Conservation (phyloP, 2,113 vertebrate species). For the Fulica atra region DNA sequence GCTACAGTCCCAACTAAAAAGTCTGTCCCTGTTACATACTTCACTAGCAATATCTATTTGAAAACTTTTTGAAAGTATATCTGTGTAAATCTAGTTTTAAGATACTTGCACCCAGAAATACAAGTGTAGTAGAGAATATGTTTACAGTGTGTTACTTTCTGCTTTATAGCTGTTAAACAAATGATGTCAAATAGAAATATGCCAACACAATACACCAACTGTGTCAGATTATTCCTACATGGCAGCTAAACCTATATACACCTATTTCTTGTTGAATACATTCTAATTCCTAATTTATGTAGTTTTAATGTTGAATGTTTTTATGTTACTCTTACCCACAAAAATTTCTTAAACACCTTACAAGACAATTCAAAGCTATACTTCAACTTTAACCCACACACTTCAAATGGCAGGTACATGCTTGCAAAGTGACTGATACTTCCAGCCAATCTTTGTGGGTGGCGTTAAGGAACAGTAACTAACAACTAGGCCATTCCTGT, state of each 20-base stretch:
- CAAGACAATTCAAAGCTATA: not conserved
- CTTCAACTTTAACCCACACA: not conserved
- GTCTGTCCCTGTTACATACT: not conserved
- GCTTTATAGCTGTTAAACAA: not conserved
- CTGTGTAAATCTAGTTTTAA: not conserved
- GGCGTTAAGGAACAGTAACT: not conserved
- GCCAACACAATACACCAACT: not conserved
- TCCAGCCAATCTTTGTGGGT: not conserved
- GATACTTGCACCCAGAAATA: not conserved
- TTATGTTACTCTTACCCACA: not conserved
- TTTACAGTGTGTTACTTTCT: not conserved
- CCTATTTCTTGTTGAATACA: not conserved
- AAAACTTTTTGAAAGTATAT: not conserved
- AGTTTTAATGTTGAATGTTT: not conserved
- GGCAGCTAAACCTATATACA: not conserved
- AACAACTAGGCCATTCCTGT: not conserved
- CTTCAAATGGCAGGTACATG: not conserved
- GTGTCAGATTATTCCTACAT: not conserved
- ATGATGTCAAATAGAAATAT: not conserved
- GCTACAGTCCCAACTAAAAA: no score
- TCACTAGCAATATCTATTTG: not conserved
- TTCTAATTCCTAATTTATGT: not conserved
- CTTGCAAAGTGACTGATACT: not conserved
- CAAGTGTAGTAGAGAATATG: not conserved
- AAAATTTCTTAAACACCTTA: not conserved